These are phyloP conservation scores for Centropyge bicolor DNA, from an alignment of 2,797 vertebrate species.

Conservation along the genomic window DNA sequence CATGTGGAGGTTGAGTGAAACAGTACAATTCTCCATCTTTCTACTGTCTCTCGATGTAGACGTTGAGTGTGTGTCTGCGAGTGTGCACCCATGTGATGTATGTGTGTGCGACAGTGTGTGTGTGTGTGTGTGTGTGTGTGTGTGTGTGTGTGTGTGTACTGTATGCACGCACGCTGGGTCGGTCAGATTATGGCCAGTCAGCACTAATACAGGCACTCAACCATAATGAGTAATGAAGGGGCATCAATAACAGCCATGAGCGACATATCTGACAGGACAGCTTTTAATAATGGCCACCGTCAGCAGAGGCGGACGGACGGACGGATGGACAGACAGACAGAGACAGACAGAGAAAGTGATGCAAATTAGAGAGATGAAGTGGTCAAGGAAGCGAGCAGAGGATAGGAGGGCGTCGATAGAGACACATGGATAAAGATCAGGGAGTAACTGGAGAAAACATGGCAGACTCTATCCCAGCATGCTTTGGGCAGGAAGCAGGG, in stretches of 20 bases:
- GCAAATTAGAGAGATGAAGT: constrained; percentile 11
- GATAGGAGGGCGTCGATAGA: background rate
- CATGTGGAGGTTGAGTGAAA: background rate
- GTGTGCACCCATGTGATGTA: background rate
- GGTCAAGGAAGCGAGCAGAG: background rate
- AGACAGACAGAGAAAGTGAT: constrained; percentile 2
- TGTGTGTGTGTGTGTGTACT: constrained; percentile 1
- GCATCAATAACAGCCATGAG: constrained; percentile 79
- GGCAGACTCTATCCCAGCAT: background rate
- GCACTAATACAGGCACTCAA: constrained; percentile 78
- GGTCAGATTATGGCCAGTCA: constrained; percentile 72
- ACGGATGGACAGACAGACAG: constrained; percentile 9
- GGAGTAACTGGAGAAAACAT: constrained; percentile 10
- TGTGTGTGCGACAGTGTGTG: constrained; percentile 12
- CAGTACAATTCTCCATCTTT: background rate
- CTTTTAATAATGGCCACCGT: constrained; percentile 78
- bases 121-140: constrained; percentile 21
- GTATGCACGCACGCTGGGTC: constrained; percentile 14
- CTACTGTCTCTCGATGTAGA: background rate
- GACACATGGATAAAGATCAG: constrained; percentile 35
- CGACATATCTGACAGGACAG: constrained; percentile 68
- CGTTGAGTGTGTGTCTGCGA: background rate
- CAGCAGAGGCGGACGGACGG: constrained; percentile 66
- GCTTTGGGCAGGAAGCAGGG: background rate
- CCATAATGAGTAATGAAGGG: constrained; percentile 81